Conservation (phyloP, 2,113 vertebrate genomes). For the Chloropsis hardwickii region DNA sequence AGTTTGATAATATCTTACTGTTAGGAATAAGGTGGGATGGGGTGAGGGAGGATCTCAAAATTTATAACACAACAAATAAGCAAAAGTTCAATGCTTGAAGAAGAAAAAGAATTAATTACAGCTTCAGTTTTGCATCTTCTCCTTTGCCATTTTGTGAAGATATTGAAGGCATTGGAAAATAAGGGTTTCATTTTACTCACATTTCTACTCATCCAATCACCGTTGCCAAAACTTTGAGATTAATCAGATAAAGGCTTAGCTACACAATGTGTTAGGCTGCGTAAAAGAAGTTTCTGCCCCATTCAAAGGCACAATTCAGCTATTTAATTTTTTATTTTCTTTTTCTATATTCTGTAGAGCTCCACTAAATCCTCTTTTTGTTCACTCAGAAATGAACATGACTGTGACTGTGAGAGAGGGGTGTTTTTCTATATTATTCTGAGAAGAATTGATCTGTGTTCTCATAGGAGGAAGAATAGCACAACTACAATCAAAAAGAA, state of each 20-base stretch:
- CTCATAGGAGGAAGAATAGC: background rate
- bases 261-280: background rate
- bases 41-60: accelerated
- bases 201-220: background rate
- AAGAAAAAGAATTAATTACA: background rate
- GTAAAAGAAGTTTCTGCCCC: background rate
- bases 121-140: background rate
- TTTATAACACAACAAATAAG: background rate
- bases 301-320: background rate
- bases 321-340: background rate
- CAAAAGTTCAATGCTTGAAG: background rate
- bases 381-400: slow-evolving; percentile 5
- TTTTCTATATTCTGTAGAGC: background rate
- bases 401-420: background rate
- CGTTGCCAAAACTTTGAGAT: background rate
- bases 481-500: background rate
- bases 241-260: background rate
- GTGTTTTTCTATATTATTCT: background rate
- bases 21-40: background rate
- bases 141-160: background rate
- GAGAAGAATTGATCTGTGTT: background rate
- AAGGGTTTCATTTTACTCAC: background rate
- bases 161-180: background rate
- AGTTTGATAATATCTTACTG: background rate
- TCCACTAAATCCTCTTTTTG: slow-evolving; percentile 10